Evolutionary conservation across 2,113 vertebrate species (phyloP).

Genomic region (Psittacara wagleri): DNA sequence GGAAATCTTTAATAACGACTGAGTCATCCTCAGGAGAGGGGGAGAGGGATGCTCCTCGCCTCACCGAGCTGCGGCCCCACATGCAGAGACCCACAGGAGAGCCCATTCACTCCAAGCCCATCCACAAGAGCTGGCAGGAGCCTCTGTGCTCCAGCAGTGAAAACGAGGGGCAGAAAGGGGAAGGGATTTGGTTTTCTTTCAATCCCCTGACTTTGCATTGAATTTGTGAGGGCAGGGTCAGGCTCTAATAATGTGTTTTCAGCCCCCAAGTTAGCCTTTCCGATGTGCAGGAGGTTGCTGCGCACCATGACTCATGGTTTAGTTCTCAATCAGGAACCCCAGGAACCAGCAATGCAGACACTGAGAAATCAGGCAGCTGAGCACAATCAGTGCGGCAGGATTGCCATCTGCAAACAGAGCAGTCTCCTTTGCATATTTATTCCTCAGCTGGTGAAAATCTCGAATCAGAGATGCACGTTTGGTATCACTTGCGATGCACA

Average conservation of each 20-base stretch:
- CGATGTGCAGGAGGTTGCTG: conserved; percentile 24
- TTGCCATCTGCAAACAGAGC: conserved; percentile 65
- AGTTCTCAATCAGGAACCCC: conserved; percentile 45
- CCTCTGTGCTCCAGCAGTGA: not conserved
- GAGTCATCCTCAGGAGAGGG: conserved; percentile 29
- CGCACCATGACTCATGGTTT: conserved; percentile 26
- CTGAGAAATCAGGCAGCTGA: conserved; percentile 54
- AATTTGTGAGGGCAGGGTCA: not conserved
- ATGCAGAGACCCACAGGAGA: not conserved
- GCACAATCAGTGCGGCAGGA: conserved; percentile 45
- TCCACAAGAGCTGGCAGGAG: not conserved
- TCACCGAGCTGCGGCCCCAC: not conserved
- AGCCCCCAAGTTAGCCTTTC: not conserved
- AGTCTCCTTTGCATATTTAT: conserved; percentile 61
- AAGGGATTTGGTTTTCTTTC: not conserved
- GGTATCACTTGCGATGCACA: not conserved
- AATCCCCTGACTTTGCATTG: not conserved
- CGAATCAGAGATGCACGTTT: conserved; percentile 14
- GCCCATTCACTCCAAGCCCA: not conserved
- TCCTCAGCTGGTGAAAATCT: conserved; percentile 52
- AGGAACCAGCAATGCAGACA: conserved; percentile 40
- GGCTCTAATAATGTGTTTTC: not conserved
- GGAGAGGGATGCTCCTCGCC: conserved; percentile 28
- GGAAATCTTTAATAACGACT: conserved; percentile 58
- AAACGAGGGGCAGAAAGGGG: not conserved